A percentile compares a stretch with the other conserved stretches of the same genome.
phyloP scores from a whole-genome alignment of 2,113 vertebrate genomes.

The Scartelaos histophorus region DNA sequence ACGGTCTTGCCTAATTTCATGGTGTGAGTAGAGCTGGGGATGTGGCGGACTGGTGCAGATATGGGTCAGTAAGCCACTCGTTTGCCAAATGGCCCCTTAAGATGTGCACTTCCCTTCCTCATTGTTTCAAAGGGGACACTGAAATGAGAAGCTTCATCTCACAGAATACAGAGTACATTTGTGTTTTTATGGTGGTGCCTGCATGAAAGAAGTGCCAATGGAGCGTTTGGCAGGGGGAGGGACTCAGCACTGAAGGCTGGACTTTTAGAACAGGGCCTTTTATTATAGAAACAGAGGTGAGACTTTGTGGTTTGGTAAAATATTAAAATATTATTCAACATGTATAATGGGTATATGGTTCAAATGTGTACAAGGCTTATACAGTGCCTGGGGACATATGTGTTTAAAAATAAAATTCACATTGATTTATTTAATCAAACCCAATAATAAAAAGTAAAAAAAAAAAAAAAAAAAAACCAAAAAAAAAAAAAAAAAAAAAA shows the following conservation, averaged over 20 bases:
- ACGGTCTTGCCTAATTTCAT: slow-evolving; percentile 25
- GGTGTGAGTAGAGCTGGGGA: slow-evolving; percentile 15
- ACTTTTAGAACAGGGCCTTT: slow-evolving; percentile 50
- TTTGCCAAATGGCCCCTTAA: slow-evolving; percentile 13
- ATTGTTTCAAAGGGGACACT: slow-evolving; percentile 8
- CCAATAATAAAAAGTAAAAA: no score
- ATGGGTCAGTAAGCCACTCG: slow-evolving; percentile 46
- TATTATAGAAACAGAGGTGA: not conserved
- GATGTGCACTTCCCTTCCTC: slow-evolving; percentile 29
- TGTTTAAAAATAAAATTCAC: not conserved
- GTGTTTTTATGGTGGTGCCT: slow-evolving; percentile 23
- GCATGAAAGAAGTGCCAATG: slow-evolving; percentile 39
- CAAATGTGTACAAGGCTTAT: not conserved
- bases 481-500: no score
- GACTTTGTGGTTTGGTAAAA: not conserved
- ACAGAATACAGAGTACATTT: slow-evolving; percentile 33
- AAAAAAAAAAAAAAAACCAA: no score
- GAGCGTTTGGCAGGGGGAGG: slow-evolving; percentile 23
- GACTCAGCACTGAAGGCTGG: slow-evolving; percentile 27
- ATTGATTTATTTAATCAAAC: no score
- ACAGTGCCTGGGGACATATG: not conserved
- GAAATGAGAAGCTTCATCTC: slow-evolving; percentile 25
- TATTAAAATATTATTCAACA: not conserved
- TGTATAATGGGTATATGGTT: not conserved
- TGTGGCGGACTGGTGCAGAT: slow-evolving; percentile 51